Percentiles rank a stretch among this genome's conserved stretches.
Conservation (phyloP, 2,888 invertebrate species). For the Rhogogaster chlorosoma region DNA sequence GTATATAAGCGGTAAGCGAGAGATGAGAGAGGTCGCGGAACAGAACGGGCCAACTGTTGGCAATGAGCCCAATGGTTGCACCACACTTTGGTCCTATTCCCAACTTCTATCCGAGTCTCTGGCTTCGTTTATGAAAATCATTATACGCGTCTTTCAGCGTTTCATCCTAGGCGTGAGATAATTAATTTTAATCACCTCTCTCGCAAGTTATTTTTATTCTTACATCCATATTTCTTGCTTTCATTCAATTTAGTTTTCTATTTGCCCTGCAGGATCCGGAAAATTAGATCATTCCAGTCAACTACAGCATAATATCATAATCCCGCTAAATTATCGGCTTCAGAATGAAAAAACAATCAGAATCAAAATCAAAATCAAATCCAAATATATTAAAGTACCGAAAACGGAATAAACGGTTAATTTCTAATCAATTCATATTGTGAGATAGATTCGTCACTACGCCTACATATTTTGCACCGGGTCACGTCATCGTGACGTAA, state of each 20-base stretch:
- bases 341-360: neutral
- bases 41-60: constrained; percentile 47
- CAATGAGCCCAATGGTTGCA: constrained; percentile 53
- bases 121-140: constrained; percentile 26
- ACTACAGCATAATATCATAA: neutral
- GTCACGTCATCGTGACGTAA: constrained; percentile 8
- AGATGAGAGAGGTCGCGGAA: constrained; percentile 45
- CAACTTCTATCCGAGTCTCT: neutral
- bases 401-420: neutral
- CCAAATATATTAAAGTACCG: neutral
- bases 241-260: neutral
- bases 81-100: constrained; percentile 44
- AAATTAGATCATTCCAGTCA: neutral
- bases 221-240: neutral
- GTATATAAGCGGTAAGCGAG: neutral
- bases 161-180: neutral
- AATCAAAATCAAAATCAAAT: neutral
- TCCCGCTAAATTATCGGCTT: neutral
- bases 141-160: constrained; percentile 2
- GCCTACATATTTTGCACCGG: neutral
- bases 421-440: neutral
- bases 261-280: neutral
- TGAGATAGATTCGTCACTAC: neutral
- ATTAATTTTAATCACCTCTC: constrained; percentile 38
- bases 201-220: neutral